Conservation (phyloP, 1,140 invertebrate species). For the Triops longicaudatus region DNA sequence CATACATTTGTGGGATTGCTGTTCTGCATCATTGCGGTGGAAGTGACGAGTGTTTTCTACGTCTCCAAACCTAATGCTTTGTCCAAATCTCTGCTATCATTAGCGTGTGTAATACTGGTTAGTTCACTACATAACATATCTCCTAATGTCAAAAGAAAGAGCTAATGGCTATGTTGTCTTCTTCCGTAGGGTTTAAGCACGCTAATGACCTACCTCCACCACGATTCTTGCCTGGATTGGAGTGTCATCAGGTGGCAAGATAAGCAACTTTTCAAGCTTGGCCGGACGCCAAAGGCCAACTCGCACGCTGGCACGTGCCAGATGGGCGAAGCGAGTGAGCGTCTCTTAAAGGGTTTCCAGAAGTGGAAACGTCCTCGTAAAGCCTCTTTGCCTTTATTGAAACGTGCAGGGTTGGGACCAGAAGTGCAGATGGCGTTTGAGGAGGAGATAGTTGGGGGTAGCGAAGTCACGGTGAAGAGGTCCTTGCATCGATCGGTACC, state of each 20-base stretch:
- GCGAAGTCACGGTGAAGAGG: not conserved
- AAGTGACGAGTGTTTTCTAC: not conserved
- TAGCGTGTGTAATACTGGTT: not conserved
- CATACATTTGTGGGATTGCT: not conserved
- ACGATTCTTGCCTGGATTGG: not conserved
- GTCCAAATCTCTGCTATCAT: not conserved
- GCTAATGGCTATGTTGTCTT: not conserved
- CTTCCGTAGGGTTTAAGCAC: not conserved
- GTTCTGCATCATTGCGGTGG: not conserved
- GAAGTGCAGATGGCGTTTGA: slow-evolving; percentile 27
- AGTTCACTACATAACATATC: not conserved
- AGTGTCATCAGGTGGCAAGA: not conserved
- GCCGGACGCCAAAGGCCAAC: not conserved
- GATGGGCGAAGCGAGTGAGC: not conserved
- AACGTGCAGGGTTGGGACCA: slow-evolving; percentile 29
- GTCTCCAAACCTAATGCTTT: not conserved
- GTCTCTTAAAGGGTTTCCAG: not conserved
- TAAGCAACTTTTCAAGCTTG: not conserved
- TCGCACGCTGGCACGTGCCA: not conserved
- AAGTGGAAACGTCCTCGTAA: not conserved
- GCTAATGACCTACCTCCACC: not conserved
- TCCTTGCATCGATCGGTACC: not conserved
- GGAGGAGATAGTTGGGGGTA: not conserved
- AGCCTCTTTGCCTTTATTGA: slow-evolving; percentile 24
- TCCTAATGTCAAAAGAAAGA: too few relatives aligned